Percentiles rank a stretch among this genome's conserved stretches.
Conservation (phyloP, 2,797 vertebrate species). For the Platalea minor region DNA sequence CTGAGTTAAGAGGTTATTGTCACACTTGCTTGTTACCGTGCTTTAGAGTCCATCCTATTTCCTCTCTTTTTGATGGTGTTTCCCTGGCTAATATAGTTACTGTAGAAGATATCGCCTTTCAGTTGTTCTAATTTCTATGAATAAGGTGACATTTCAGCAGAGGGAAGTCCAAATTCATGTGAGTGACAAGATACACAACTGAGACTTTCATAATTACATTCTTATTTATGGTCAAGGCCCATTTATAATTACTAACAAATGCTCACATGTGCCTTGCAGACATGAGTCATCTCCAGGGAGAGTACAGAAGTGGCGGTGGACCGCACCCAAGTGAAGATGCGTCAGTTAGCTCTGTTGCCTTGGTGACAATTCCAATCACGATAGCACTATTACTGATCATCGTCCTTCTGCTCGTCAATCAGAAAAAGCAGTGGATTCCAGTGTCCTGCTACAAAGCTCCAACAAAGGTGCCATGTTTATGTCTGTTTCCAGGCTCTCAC, state of each 20-base stretch:
- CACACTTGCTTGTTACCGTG: neutral
- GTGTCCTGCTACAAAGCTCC: conserved; percentile 86
- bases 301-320: conserved; percentile 75
- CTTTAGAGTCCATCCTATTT: neutral
- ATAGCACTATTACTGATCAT: conserved; percentile 80
- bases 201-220: neutral
- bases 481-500: neutral
- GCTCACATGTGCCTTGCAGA: conserved; percentile 62
- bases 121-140: neutral
- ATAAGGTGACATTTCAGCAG: neutral
- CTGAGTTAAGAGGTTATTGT: neutral
- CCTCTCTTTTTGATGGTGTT: neutral
- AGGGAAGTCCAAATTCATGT: neutral
- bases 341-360: conserved; percentile 77
- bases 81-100: neutral
- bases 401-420: conserved; percentile 82
- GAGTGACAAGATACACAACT: neutral
- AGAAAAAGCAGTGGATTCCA: conserved; percentile 88
- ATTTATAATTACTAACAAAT: neutral
- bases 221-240: neutral
- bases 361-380: conserved; percentile 81
- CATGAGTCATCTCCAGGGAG: conserved; percentile 83
- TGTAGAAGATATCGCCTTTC: neutral
- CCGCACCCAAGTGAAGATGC: conserved; percentile 68
- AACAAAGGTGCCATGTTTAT: conserved; percentile 77